Conservation (phyloP, 1,140 invertebrate genomes). For the Myzus persicae region DNA sequence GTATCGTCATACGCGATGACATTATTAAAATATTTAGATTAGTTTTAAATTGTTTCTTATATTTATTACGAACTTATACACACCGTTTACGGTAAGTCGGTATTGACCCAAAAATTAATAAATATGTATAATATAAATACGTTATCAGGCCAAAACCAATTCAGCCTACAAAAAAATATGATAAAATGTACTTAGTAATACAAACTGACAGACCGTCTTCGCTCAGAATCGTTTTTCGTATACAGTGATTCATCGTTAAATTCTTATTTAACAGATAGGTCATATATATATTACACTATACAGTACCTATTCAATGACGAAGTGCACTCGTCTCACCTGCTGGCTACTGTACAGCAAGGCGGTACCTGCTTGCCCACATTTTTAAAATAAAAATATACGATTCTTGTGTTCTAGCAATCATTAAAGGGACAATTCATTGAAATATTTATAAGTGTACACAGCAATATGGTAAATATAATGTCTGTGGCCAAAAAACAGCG, state of each 20-base stretch:
- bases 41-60: too few relatives aligned
- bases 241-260: background rate
- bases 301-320: background rate
- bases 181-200: too few relatives aligned
- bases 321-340: background rate
- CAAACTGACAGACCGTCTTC: too few relatives aligned
- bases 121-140: too few relatives aligned
- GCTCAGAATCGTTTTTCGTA: background rate
- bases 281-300: background rate
- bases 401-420: constrained; percentile 32
- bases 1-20: too few relatives aligned
- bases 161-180: background rate
- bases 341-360: background rate
- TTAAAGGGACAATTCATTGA: background rate
- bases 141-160: background rate
- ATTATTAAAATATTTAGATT: too few relatives aligned
- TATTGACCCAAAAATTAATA: too few relatives aligned
- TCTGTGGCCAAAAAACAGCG: background rate
- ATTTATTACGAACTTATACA: too few relatives aligned
- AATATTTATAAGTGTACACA: background rate
- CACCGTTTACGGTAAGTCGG: too few relatives aligned
- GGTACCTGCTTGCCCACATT: background rate
- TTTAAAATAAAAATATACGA: background rate
- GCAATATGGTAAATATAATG: background rate
- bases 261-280: background rate